Percentiles rank a stretch among this genome's conserved stretches.
phyloP scores from a whole-genome alignment of 1,140 invertebrate genomes.

The Pachyrhynchus sulphureomaculatus region DNA sequence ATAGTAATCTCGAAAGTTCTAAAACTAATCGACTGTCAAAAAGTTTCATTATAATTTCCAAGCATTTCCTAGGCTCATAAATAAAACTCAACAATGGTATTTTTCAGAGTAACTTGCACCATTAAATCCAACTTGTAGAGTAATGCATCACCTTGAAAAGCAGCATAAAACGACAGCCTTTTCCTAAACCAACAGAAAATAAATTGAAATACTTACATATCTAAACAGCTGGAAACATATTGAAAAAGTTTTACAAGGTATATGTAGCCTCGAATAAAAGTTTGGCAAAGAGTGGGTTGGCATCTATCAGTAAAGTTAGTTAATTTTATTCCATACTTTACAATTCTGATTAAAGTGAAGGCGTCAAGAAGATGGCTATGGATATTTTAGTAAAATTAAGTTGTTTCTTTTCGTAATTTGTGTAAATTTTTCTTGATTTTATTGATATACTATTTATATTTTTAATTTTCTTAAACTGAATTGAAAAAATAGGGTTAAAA shows the following conservation, averaged over 20 bases:
- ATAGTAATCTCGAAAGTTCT: neutral
- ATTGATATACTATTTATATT: too few relatives aligned
- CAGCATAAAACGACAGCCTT: slow-evolving; percentile 15
- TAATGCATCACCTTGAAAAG: slow-evolving; percentile 26
- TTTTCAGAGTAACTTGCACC: slow-evolving; percentile 21
- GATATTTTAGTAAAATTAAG: too few relatives aligned
- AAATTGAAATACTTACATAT: slow-evolving; percentile 33
- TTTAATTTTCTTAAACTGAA: too few relatives aligned
- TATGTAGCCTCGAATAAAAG: slow-evolving; percentile 8
- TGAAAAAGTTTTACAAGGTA: slow-evolving; percentile 23
- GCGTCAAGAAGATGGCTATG: too few relatives aligned
- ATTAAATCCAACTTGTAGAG: slow-evolving; percentile 27
- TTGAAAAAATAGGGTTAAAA: too few relatives aligned
- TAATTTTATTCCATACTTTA: too few relatives aligned
- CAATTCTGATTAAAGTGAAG: too few relatives aligned
- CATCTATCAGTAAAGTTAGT: too few relatives aligned
- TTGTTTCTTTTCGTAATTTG: too few relatives aligned
- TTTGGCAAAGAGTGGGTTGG: neutral
- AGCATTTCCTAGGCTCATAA: slow-evolving; percentile 5
- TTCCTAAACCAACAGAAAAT: slow-evolving; percentile 24
- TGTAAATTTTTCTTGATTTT: too few relatives aligned
- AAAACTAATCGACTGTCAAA: slow-evolving; percentile 14
- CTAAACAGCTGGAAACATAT: slow-evolving; percentile 30
- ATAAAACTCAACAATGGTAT: slow-evolving; percentile 26
- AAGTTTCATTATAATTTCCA: slow-evolving; percentile 20